Percentiles rank a stretch among this genome's conserved stretches.
Conservation (phyloP, 1,140 invertebrate genomes). For the Fopius arisanus region DNA sequence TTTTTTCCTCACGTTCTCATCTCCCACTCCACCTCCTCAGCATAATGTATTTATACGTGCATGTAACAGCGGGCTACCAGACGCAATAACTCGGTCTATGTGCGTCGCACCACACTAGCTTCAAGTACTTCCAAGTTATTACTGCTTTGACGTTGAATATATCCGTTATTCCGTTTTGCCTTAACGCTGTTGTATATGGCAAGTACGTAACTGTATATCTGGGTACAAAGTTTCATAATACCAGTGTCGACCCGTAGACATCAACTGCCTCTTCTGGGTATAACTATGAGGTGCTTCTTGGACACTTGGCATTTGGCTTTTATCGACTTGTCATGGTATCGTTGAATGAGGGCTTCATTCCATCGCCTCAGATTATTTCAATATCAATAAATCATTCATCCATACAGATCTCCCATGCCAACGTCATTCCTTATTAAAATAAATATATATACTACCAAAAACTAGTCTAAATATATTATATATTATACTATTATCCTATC, state of each 20-base stretch:
- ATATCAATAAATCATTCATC: no score
- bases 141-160: constrained; percentile 48
- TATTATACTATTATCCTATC: no score
- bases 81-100: constrained; percentile 30
- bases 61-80: constrained; percentile 10
- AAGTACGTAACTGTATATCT: constrained; percentile 25
- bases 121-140: constrained; percentile 48
- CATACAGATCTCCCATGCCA: no score
- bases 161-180: constrained; percentile 25
- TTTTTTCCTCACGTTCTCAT: constrained; percentile 1
- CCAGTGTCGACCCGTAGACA: constrained; percentile 5
- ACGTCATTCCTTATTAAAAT: no score
- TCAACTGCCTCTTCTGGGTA: neutral
- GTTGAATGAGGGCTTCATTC: neutral
- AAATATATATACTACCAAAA: no score
- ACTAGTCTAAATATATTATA: no score
- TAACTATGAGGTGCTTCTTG: neutral
- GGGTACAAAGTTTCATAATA: constrained; percentile 36
- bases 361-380: neutral
- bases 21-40: neutral
- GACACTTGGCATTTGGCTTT: neutral
- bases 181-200: constrained; percentile 7
- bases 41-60: constrained; percentile 27
- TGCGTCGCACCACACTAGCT: constrained; percentile 15
- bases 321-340: neutral